Evolutionary conservation across 2,113 vertebrate genomes (phyloP).

Genomic region (Electrona antarctica): DNA sequence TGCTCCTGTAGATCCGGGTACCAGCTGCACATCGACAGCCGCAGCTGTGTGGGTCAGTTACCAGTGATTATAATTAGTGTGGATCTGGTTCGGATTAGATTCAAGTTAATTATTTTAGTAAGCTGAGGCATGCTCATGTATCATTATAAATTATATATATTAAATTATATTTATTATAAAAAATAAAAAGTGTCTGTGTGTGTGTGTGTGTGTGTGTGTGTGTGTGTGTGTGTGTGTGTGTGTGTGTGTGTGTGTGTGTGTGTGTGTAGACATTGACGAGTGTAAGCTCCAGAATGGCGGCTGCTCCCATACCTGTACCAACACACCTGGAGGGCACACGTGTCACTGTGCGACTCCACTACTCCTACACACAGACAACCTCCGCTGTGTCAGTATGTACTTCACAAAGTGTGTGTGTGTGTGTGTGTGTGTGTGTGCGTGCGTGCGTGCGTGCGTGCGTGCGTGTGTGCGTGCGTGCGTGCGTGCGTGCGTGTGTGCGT

Average conservation of each 20-base stretch:
- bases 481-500: not conserved
- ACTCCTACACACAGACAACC: slow-evolving; percentile 69
- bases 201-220: slow-evolving; percentile 9
- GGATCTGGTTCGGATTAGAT: slow-evolving; percentile 17
- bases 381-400: slow-evolving; percentile 75
- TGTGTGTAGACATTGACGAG: slow-evolving; percentile 77
- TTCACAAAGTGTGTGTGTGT: not conserved
- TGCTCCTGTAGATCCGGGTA: slow-evolving; percentile 78
- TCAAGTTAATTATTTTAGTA: slow-evolving; percentile 25
- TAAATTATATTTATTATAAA: no score
- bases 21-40: slow-evolving; percentile 80
- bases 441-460: not conserved
- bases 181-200: no score
- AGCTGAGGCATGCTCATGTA: not conserved
- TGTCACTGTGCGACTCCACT: slow-evolving; percentile 78
- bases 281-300: slow-evolving; percentile 81
- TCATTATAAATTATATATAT: no score
- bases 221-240: slow-evolving; percentile 17
- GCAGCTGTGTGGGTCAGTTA: slow-evolving; percentile 79
- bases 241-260: slow-evolving; percentile 16
- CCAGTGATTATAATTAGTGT: slow-evolving; percentile 8
- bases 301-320: slow-evolving; percentile 80
- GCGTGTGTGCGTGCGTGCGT: not conserved
- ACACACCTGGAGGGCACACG: slow-evolving; percentile 72
- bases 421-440: slow-evolving; percentile 9